Conservation (phyloP, 2,888 invertebrate genomes). For the Drosophila atroscutellata region DNA sequence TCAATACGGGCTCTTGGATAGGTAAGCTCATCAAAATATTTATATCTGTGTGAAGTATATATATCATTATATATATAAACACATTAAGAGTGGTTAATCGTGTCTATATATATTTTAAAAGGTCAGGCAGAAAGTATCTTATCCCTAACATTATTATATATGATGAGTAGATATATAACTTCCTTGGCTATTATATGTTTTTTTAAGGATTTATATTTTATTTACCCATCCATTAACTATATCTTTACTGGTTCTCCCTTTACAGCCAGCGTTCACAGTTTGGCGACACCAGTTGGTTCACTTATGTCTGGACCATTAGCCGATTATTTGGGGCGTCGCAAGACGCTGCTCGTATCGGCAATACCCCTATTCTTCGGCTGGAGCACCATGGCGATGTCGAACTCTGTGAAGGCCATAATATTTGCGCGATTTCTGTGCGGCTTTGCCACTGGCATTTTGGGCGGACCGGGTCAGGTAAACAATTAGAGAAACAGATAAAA, state of each 20-base stretch:
- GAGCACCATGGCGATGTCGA: constrained; percentile 88
- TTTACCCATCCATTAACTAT: background rate
- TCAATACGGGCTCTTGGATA: constrained; percentile 92
- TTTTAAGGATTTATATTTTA: background rate
- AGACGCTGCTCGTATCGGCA: constrained; percentile 88
- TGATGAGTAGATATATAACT: background rate
- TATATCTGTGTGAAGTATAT: background rate
- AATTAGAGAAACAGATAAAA: background rate
- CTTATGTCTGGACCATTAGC: constrained; percentile 90
- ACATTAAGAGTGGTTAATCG: background rate
- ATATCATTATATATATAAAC: background rate
- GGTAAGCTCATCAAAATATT: constrained; percentile 70
- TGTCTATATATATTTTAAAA: background rate
- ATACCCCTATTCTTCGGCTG: constrained; percentile 89
- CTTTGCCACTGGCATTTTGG: constrained; percentile 90
- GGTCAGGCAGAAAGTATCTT: background rate
- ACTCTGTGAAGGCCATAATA: constrained; percentile 87
- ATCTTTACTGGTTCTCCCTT: background rate
- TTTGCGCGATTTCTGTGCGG: constrained; percentile 90
- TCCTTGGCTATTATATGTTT: background rate
- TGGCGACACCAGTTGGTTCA: constrained; percentile 91
- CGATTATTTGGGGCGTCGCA: constrained; percentile 89
- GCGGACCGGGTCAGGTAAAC: constrained; percentile 90
- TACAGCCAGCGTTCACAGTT: constrained; percentile 91
- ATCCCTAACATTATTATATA: no score